Conservation (phyloP, 2,888 invertebrate genomes). For the Sclerodermus sp. region DNA sequence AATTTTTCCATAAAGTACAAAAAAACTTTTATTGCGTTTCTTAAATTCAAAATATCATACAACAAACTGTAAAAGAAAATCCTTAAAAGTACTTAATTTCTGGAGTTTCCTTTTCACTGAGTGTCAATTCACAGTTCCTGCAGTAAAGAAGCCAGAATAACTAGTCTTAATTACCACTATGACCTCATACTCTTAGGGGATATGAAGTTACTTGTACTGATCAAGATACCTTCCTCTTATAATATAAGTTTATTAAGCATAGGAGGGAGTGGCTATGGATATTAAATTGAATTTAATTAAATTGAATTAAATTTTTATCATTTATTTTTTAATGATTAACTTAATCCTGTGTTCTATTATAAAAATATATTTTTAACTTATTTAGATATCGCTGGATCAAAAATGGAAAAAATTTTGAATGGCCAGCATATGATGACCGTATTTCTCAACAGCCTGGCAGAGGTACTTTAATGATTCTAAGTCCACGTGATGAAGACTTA, state of each 20-base stretch:
- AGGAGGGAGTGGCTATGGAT: background rate
- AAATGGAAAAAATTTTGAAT: constrained; percentile 93
- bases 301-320: background rate
- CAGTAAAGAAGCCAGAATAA: constrained; percentile 44
- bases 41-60: background rate
- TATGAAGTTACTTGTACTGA: constrained; percentile 48
- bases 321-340: background rate
- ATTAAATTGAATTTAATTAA: background rate
- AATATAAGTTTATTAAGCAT: constrained; percentile 1
- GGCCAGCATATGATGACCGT: constrained; percentile 91
- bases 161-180: constrained; percentile 55
- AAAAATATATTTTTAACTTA: background rate
- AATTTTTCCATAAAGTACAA: background rate
- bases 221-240: constrained; percentile 36
- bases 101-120: constrained; percentile 21
- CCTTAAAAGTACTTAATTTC: constrained; percentile 17
- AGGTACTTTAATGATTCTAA: constrained; percentile 88
- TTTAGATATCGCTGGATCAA: constrained; percentile 88
- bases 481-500: constrained; percentile 87
- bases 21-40: background rate
- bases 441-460: constrained; percentile 92
- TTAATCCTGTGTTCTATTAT: too few species aligned
- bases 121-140: constrained; percentile 15
- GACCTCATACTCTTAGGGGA: constrained; percentile 53
- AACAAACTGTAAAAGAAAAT: constrained; percentile 2